Conservation (phyloP, 2,888 invertebrate genomes). For the Achlya flavicornis region DNA sequence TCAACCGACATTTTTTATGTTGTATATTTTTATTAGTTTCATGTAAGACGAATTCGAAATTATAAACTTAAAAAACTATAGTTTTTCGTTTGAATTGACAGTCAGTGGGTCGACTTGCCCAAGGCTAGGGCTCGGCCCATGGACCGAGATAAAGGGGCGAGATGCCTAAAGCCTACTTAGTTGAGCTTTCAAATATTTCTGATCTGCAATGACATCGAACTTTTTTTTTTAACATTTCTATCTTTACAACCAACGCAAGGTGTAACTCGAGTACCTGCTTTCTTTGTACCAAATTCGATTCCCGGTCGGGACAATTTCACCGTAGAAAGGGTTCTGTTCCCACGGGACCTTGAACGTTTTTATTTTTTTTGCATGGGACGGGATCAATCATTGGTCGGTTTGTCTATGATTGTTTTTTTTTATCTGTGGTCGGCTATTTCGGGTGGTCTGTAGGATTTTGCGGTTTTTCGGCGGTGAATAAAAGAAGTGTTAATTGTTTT, state of each 20-base stretch:
- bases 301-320: conserved; percentile 34
- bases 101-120: too few relatives aligned
- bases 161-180: too few relatives aligned
- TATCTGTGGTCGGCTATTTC: not conserved
- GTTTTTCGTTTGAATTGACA: too few relatives aligned
- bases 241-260: conserved; percentile 1
- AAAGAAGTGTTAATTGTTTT: conserved; percentile 2
- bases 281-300: conserved; percentile 38
- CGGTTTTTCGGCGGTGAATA: not conserved
- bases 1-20: too few relatives aligned
- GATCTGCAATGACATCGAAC: not conserved
- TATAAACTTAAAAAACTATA: too few relatives aligned
- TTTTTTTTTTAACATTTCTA: not conserved
- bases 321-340: conserved; percentile 31
- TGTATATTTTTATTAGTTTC: too few relatives aligned
- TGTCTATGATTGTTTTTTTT: not conserved
- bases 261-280: conserved; percentile 42
- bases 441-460: not conserved
- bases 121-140: too few relatives aligned
- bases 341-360: conserved; percentile 35
- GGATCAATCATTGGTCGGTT: conserved; percentile 24
- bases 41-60: too few relatives aligned
- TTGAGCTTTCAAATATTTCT: too few relatives aligned
- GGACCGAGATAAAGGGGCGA: too few relatives aligned
- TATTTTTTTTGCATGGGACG: conserved; percentile 8